Conservation (phyloP, 2,888 invertebrate species). For the Xanthorhoe spadicearia region DNA sequence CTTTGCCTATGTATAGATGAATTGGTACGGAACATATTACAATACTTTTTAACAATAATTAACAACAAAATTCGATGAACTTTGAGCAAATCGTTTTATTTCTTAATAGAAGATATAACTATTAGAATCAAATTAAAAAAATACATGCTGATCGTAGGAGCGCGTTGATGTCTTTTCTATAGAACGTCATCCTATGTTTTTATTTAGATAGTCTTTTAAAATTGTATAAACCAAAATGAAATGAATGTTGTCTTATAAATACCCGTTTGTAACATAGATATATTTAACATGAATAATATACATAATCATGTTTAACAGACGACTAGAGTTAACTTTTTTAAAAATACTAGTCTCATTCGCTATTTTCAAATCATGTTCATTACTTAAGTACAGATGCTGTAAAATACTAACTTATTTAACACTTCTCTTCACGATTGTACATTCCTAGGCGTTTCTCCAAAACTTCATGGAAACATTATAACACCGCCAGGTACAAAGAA, state of each 20-base stretch:
- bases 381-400: too few species aligned
- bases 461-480: conserved; percentile 49
- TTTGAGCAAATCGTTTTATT: too few species aligned
- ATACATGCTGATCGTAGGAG: neutral
- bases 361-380: too few species aligned
- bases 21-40: neutral
- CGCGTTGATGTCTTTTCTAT: conserved; percentile 22
- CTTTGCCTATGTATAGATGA: neutral
- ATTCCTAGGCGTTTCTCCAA: conserved; percentile 59
- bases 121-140: too few species aligned
- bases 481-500: conserved; percentile 63
- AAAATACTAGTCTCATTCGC: too few species aligned
- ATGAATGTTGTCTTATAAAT: too few species aligned
- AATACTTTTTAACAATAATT: neutral
- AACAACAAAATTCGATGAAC: too few species aligned
- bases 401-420: neutral
- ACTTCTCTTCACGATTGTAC: conserved; percentile 48
- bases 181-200: neutral
- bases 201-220: neutral
- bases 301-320: neutral
- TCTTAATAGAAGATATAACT: too few species aligned
- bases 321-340: too few species aligned
- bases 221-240: neutral
- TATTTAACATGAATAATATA: too few species aligned
- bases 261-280: too few species aligned